phyloP scores from a whole-genome alignment of 2,888 invertebrate genomes.

The Trachelus iudaicus region DNA sequence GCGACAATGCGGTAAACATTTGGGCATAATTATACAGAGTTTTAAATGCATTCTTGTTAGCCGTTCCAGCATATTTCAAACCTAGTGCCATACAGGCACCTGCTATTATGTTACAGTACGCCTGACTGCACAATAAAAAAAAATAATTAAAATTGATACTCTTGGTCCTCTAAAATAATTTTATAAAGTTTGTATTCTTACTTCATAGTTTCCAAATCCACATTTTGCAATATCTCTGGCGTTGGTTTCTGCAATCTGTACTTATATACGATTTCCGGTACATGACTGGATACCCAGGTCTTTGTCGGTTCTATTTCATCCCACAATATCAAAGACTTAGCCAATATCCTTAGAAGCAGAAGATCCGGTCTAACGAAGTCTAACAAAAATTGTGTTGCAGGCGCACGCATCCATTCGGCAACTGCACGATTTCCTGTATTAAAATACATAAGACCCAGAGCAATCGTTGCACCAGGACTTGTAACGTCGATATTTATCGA shows the following conservation, averaged over 20 bases:
- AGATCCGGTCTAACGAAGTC: slow-evolving; percentile 94
- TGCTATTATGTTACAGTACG: slow-evolving; percentile 95
- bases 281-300: slow-evolving; percentile 87
- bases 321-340: slow-evolving; percentile 90
- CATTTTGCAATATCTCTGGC: slow-evolving; percentile 70
- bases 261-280: slow-evolving; percentile 80
- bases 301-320: slow-evolving; percentile 82
- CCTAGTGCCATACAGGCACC: slow-evolving; percentile 96
- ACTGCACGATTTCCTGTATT: slow-evolving; percentile 85
- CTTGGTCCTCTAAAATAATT: neutral
- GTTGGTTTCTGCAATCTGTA: slow-evolving; percentile 83
- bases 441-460: slow-evolving; percentile 93
- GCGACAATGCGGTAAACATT: slow-evolving; percentile 75
- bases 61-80: slow-evolving; percentile 93
- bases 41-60: slow-evolving; percentile 82
- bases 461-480: slow-evolving; percentile 94
- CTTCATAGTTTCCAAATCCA: slow-evolving; percentile 96
- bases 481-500: slow-evolving; percentile 95
- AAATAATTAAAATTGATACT: slow-evolving; percentile 4
- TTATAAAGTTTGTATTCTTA: slow-evolving; percentile 61
- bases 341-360: slow-evolving; percentile 82
- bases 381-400: slow-evolving; percentile 88
- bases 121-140: slow-evolving; percentile 75
- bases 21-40: slow-evolving; percentile 80
- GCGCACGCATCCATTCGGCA: slow-evolving; percentile 91